phyloP scores from a whole-genome alignment of 2,797 vertebrate species.

The Otolemur crassicaudatus region DNA sequence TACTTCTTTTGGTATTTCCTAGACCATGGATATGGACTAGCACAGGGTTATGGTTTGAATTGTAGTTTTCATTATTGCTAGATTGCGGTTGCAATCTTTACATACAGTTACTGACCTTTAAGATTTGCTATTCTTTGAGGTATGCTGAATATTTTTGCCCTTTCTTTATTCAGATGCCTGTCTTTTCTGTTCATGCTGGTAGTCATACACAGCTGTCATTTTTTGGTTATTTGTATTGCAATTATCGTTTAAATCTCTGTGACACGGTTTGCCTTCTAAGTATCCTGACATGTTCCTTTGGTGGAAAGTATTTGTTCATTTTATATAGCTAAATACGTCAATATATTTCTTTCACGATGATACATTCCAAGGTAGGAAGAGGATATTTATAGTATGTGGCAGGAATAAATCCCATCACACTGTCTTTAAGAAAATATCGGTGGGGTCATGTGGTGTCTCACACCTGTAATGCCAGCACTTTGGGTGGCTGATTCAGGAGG shows the following conservation, averaged over 20 bases:
- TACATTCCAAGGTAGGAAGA: neutral
- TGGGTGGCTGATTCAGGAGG: neutral
- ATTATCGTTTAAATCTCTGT: neutral
- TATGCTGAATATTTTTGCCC: neutral
- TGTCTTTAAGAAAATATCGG: neutral
- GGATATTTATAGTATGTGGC: neutral
- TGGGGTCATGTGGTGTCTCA: neutral
- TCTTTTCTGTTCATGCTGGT: neutral
- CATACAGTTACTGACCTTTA: neutral
- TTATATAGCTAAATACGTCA: neutral
- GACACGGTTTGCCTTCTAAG: neutral
- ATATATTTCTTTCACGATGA: neutral
- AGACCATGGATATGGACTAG: neutral
- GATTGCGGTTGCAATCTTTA: neutral
- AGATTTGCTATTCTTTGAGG: neutral
- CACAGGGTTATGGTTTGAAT: neutral
- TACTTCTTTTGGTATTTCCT: neutral
- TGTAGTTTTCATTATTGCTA: conserved; percentile 23
- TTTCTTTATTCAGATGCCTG: neutral
- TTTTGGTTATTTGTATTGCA: neutral
- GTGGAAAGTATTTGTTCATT: neutral
- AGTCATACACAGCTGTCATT: neutral
- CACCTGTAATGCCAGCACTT: neutral
- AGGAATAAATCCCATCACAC: neutral
- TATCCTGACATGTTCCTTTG: neutral